These are phyloP conservation scores for Nymphalis io DNA, from an alignment of 1,140 invertebrate genomes.

Conservation along the genomic window DNA sequence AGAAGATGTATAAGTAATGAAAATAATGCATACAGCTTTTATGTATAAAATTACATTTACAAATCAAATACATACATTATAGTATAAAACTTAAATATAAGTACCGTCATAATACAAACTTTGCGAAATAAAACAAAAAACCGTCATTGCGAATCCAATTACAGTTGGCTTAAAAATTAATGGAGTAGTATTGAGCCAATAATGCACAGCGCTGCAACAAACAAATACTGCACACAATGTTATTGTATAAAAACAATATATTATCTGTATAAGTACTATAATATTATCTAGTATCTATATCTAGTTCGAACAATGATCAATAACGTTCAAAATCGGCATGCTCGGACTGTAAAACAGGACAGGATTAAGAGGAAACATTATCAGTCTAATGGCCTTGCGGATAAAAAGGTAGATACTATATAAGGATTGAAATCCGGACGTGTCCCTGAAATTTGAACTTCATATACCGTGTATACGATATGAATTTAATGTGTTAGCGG, in stretches of 20 bases:
- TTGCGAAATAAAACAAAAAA: background rate
- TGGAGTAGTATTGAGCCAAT: background rate
- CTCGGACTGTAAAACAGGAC: background rate
- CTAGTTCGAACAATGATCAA: background rate
- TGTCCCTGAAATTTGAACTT: too few species aligned
- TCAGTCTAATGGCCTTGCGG: background rate
- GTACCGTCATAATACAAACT: background rate
- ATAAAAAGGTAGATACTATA: background rate
- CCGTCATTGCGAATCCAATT: background rate
- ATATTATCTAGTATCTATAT: background rate
- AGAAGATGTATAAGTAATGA: too few species aligned
- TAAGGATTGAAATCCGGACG: too few species aligned
- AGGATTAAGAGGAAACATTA: background rate
- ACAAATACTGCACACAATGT: slow-evolving; percentile 1
- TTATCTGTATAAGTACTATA: too few species aligned
- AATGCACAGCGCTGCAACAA: background rate
- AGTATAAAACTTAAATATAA: too few species aligned
- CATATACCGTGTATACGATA: too few species aligned
- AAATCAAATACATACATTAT: too few species aligned
- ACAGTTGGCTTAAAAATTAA: background rate
- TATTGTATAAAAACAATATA: background rate
- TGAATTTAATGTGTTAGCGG: too few species aligned
- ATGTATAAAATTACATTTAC: too few species aligned
- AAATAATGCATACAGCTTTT: too few species aligned
- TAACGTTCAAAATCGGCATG: background rate